Percentiles rank a stretch among this genome's conserved stretches.
These are phyloP conservation scores for Pantherophis guttatus DNA, from an alignment of 2,113 vertebrate species.

Conservation along the genomic window DNA sequence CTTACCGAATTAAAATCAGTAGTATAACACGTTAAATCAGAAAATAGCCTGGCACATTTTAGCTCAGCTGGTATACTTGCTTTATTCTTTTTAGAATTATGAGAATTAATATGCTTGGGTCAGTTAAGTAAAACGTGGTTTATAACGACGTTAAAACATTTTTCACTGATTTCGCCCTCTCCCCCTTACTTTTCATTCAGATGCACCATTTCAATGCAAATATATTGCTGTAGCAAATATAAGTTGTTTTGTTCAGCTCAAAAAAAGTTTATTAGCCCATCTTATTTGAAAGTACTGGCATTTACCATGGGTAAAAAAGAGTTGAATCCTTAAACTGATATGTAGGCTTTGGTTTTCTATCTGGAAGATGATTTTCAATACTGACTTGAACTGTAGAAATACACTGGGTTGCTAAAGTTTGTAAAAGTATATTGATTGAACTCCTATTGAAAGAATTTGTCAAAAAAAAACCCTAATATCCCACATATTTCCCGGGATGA, in stretches of 20 bases:
- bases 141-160: not conserved
- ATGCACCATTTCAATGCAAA: not conserved
- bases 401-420: not conserved
- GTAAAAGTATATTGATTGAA: not conserved
- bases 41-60: not conserved
- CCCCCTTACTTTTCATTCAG: too few species aligned
- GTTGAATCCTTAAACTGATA: not conserved
- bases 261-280: not conserved
- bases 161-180: not conserved
- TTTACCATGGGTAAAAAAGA: not conserved
- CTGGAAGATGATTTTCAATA: not conserved
- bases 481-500: not conserved
- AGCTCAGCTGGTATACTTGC: not conserved
- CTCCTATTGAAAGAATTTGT: not conserved
- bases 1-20: not conserved
- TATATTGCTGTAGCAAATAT: not conserved
- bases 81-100: not conserved
- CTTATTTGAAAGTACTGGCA: not conserved
- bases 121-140: not conserved
- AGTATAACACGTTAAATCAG: not conserved
- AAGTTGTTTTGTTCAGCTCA: not conserved
- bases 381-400: not conserved
- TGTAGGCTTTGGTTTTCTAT: not conserved
- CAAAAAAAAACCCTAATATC: not conserved
- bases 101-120: not conserved